Evolutionary conservation across 1,140 invertebrate genomes (phyloP).

Genomic region (Radopholus similis): DNA sequence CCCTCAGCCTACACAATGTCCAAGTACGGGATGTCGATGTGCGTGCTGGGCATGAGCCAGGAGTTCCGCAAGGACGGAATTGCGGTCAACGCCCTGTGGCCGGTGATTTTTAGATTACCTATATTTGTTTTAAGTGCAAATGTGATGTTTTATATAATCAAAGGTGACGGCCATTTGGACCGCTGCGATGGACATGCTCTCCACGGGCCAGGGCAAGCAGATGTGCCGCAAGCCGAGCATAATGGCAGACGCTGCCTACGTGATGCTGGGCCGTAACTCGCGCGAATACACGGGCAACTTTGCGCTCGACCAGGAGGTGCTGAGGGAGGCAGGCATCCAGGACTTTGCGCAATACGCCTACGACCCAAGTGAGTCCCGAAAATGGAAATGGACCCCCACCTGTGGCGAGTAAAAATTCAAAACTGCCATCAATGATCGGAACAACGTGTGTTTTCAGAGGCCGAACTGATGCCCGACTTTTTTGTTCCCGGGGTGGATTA

Average conservation of each 20-base stretch:
- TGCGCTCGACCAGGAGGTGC: slow-evolving; percentile 84
- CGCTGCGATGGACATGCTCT: slow-evolving; percentile 92
- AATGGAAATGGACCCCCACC: not conserved
- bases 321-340: slow-evolving; percentile 74
- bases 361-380: slow-evolving; percentile 66
- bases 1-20: slow-evolving; percentile 85
- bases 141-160: no score
- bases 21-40: slow-evolving; percentile 98
- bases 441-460: slow-evolving; percentile 5
- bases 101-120: slow-evolving; percentile 66
- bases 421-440: not conserved
- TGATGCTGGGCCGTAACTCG: slow-evolving; percentile 68
- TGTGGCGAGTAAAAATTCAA: not conserved
- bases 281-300: slow-evolving; percentile 81
- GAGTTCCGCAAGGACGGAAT: slow-evolving; percentile 80
- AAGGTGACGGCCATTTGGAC: slow-evolving; percentile 81
- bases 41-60: slow-evolving; percentile 85
- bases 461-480: slow-evolving; percentile 76
- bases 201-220: slow-evolving; percentile 66
- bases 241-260: slow-evolving; percentile 68
- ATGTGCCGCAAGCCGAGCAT: slow-evolving; percentile 64
- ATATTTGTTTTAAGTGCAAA: slow-evolving; percentile 12
- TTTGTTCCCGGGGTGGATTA: slow-evolving; percentile 72
- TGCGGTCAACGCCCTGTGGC: slow-evolving; percentile 92
- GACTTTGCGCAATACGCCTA: slow-evolving; percentile 82